Conservation (phyloP, 2,113 vertebrate species). For the Actenoides hombroni region DNA sequence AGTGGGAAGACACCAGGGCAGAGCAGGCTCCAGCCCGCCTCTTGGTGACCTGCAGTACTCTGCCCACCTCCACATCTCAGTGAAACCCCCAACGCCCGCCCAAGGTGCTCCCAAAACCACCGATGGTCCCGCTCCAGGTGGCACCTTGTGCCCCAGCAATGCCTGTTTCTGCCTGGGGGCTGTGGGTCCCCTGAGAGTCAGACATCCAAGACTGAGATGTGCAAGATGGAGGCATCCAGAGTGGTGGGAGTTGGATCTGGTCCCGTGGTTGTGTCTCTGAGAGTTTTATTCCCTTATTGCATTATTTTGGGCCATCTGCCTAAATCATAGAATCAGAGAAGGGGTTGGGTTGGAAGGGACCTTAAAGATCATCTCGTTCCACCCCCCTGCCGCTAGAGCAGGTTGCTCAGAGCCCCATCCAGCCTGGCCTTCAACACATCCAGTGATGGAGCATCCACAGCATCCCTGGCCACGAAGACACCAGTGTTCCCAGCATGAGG, state of each 20-base stretch:
- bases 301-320: neutral
- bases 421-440: too few species aligned
- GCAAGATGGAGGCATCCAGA: neutral
- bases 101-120: neutral
- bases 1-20: neutral
- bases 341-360: too few species aligned
- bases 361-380: too few species aligned
- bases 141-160: neutral
- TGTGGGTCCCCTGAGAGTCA: neutral
- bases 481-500: accelerated
- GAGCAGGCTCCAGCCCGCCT: neutral
- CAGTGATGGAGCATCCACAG: too few species aligned
- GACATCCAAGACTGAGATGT: accelerated
- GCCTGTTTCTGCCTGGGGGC: neutral
- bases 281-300: accelerated
- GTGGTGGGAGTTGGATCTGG: neutral
- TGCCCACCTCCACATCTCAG: neutral
- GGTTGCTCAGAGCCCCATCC: too few species aligned
- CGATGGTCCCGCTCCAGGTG: accelerated
- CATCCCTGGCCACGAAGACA: neutral
- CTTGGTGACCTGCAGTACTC: neutral
- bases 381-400: too few species aligned
- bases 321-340: neutral
- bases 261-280: neutral
- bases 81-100: accelerated